A percentile compares a stretch with the other conserved stretches of the same genome.
phyloP scores from a whole-genome alignment of 2,113 vertebrate species.

The Rynchops niger region DNA sequence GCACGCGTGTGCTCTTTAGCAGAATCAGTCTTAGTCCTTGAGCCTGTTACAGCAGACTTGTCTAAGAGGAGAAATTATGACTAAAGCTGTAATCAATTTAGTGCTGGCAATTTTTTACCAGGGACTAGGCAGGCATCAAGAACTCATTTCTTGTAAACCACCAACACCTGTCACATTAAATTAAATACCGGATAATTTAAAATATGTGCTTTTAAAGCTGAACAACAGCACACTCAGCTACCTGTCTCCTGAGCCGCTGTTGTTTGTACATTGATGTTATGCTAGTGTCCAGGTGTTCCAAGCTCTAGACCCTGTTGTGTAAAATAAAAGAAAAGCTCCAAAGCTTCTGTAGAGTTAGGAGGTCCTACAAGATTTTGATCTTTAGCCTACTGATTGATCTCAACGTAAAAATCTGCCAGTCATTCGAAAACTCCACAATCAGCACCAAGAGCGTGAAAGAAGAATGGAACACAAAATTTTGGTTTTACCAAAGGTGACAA shows the following conservation, averaged over 20 bases:
- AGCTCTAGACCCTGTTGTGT: not conserved
- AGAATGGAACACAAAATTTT: not conserved
- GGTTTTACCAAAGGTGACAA: not conserved
- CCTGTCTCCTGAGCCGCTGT: not conserved
- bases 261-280: not conserved
- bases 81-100: not conserved
- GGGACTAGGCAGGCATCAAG: not conserved
- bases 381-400: not conserved
- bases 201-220: not conserved
- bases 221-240: not conserved
- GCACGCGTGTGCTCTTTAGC: not conserved
- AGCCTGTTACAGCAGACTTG: not conserved
- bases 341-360: not conserved
- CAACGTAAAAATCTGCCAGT: not conserved
- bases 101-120: not conserved
- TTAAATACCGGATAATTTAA: not conserved
- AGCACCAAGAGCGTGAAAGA: not conserved
- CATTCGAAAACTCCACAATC: not conserved
- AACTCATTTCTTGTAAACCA: not conserved
- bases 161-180: not conserved
- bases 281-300: not conserved
- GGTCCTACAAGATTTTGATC: not conserved
- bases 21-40: not conserved
- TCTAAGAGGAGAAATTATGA: not conserved
- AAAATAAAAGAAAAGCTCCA: not conserved